phyloP scores from a whole-genome alignment of 2,113 vertebrate species.

The Eira barbara region DNA sequence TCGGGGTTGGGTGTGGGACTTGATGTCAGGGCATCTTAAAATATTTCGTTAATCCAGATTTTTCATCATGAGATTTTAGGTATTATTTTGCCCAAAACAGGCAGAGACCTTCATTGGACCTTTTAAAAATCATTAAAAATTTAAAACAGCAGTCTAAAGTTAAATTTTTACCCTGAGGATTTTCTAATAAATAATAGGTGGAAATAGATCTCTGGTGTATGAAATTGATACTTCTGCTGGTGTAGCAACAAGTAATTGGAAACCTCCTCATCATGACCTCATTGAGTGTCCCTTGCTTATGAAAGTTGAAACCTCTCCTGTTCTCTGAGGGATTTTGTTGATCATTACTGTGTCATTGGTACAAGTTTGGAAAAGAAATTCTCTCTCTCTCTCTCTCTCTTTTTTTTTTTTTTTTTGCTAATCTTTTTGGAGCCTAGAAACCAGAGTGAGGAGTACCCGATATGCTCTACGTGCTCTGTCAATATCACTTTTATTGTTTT shows the following conservation, averaged over 20 bases:
- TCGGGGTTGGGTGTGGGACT: neutral
- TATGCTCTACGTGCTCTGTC: neutral
- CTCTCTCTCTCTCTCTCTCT: neutral
- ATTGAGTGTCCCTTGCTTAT: neutral
- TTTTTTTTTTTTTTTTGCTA: neutral
- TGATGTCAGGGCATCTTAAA: neutral
- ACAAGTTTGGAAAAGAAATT: neutral
- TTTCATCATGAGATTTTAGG: conserved; percentile 19
- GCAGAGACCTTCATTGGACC: neutral
- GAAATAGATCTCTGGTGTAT: conserved; percentile 38
- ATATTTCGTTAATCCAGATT: neutral
- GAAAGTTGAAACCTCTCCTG: conserved; percentile 50
- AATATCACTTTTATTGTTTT: neutral
- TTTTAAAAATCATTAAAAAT: conserved; percentile 49
- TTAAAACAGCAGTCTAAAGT: neutral
- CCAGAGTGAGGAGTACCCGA: neutral
- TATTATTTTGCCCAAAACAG: neutral
- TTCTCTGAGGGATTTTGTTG: conserved; percentile 10
- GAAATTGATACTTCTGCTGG: conserved; percentile 47
- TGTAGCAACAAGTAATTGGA: conserved; percentile 59
- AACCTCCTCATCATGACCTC: conserved; percentile 39
- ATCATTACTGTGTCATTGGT: neutral
- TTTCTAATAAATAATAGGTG: conserved; percentile 44
- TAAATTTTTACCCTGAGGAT: conserved; percentile 63
- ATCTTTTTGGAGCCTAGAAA: neutral